Evolutionary conservation across 2,797 vertebrate species (phyloP).

Genomic region (Crenuchus spilurus): DNA sequence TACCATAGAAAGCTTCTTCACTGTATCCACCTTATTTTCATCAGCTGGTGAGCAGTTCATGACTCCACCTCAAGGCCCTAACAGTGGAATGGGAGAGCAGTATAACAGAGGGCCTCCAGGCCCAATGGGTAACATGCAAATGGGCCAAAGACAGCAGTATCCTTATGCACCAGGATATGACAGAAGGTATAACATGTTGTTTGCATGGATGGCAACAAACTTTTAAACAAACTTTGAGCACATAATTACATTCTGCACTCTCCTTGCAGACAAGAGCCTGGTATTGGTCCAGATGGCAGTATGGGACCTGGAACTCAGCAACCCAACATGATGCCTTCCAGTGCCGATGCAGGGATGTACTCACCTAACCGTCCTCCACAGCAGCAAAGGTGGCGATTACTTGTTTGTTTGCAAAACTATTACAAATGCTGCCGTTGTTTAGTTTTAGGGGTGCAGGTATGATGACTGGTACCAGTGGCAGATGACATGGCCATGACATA

Average conservation of each 20-base stretch:
- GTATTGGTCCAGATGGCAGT: constrained; percentile 88
- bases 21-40: constrained; percentile 1
- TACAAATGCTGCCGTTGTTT: too few species aligned
- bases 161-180: constrained; percentile 92
- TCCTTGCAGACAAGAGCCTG: constrained; percentile 84
- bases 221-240: too few species aligned
- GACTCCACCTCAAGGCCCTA: constrained; percentile 90
- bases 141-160: constrained; percentile 94
- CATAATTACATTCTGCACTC: background rate
- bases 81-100: constrained; percentile 91
- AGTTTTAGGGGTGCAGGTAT: too few species aligned
- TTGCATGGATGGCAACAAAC: too few species aligned
- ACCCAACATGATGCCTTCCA: constrained; percentile 92
- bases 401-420: background rate
- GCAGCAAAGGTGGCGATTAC: constrained; percentile 79
- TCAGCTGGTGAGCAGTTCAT: constrained; percentile 92
- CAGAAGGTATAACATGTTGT: constrained; percentile 78
- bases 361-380: constrained; percentile 93
- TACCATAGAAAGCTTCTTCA: background rate
- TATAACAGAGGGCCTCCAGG: constrained; percentile 90
- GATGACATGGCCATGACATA: too few species aligned
- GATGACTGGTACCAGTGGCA: too few species aligned
- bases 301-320: constrained; percentile 87
- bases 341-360: constrained; percentile 95
- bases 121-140: constrained; percentile 87